Evolutionary conservation across 2,888 invertebrate species (phyloP).

Genomic region (Polydrusus pterygomalis): DNA sequence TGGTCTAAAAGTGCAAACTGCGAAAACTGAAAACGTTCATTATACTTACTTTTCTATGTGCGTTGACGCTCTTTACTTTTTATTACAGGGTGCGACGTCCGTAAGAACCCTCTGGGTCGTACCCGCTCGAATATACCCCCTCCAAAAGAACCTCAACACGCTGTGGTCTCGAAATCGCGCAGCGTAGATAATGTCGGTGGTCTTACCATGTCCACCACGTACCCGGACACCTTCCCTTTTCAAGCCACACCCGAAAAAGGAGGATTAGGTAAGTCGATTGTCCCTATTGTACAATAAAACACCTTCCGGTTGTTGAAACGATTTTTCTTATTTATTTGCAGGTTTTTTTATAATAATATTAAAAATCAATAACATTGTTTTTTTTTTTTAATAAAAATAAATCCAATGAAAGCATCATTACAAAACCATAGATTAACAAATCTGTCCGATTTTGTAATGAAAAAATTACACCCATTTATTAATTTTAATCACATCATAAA

Average conservation of each 20-base stretch:
- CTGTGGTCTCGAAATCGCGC: conserved; percentile 74
- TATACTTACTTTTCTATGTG: neutral
- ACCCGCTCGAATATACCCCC: conserved; percentile 79
- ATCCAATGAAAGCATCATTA: no score
- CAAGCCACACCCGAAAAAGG: conserved; percentile 43
- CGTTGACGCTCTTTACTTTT: neutral
- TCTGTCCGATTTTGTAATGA: no score
- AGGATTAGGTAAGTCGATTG: conserved; percentile 14
- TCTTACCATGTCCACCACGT: conserved; percentile 56
- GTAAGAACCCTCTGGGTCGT: conserved; percentile 79
- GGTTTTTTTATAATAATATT: no score
- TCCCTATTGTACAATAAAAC: no score
- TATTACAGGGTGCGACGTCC: conserved; percentile 62
- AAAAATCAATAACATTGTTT: no score
- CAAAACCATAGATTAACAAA: no score
- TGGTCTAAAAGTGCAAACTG: neutral
- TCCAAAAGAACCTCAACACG: conserved; percentile 71
- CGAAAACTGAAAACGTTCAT: neutral
- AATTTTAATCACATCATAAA: no score
- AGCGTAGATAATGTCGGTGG: conserved; percentile 75
- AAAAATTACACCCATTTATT: no score
- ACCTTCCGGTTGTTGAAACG: no score
- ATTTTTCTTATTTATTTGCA: no score
- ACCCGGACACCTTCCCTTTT: conserved; percentile 46
- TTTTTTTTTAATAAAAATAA: no score